Evolutionary conservation across 2,888 invertebrate genomes (phyloP), one percentile per base, ranked within the genome.

Genomic region (Rhimphoctona megacephalus): DNA sequence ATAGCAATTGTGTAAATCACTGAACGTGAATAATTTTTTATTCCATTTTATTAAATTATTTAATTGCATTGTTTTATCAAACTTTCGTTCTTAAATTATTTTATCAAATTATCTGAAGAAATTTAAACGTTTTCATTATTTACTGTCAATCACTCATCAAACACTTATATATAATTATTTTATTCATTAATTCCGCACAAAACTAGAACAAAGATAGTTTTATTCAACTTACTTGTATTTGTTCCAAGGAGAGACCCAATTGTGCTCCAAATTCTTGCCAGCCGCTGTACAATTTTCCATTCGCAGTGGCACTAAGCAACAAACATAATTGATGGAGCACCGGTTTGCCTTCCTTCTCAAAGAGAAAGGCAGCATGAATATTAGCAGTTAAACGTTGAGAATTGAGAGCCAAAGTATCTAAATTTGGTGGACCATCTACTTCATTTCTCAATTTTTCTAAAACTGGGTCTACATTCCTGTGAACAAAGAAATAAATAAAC

Each of bases 221-320:
- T 30, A 17, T 61, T 30, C 6, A 61, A 43, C 89, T 87, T 83
- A 92, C 92, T 85, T 90, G 91, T 88, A 94, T 92, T 90, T 94
- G 93, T 66, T 93, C 92, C 70, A 89, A 87, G n/a, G 90, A 88
- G 9, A 94, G 85, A 49, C 91, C 92, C 78, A 94, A 88, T n/a
- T 89, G 83, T 8, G 89, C 88, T 30, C 91, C 94, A 83, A 94
- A 92, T 81, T 92, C 92, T 87, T 92, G 91, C 94, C 94, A 94
- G 25, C 93, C 93, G 19, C 88, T 89, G 25, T 92, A 93, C 17
- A 87, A 83, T 87, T 91, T 92, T 25, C 91, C 91, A 52, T 91
- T 89, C 5, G 91, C 90, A 22, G 92, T 93, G 19, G 92, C 90
- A 74, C 93, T 93, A 64, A 94, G 25, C 0, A 90, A 46, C 57